phyloP scores from a whole-genome alignment of 23 tunicate species.

The Phallusia fumigata region DNA sequence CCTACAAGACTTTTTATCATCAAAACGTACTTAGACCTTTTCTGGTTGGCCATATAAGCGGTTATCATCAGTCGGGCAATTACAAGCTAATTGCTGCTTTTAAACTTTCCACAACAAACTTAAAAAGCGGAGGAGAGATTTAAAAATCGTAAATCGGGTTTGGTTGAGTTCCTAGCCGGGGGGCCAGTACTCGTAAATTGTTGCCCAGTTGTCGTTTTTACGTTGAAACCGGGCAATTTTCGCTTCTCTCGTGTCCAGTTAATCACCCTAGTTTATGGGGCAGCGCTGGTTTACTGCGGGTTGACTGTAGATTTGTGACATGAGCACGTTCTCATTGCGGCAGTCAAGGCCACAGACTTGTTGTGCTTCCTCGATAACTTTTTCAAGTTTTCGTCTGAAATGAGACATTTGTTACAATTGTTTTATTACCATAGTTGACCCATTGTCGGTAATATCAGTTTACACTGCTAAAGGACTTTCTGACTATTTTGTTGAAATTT shows the following conservation, averaged over 20 bases:
- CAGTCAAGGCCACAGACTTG: too few species aligned
- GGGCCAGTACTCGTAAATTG: background rate
- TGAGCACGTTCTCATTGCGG: too few species aligned
- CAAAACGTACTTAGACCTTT: too few species aligned
- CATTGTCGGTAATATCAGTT: too few species aligned
- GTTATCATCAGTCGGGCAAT: background rate
- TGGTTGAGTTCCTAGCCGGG: background rate
- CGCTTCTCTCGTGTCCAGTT: background rate
- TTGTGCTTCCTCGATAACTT: too few species aligned
- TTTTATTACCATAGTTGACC: too few species aligned
- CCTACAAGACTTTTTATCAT: too few species aligned
- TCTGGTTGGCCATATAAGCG: background rate
- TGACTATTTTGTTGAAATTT: too few species aligned
- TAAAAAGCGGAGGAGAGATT: background rate
- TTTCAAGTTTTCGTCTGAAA: too few species aligned
- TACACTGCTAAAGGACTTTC: too few species aligned
- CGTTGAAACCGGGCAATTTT: background rate
- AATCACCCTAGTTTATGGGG: conserved; percentile 11
- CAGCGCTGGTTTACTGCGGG: background rate
- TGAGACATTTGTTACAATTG: too few species aligned
- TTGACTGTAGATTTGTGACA: background rate
- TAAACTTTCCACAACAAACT: background rate
- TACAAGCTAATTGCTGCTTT: background rate
- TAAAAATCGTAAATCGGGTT: background rate
- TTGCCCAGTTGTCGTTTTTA: background rate